Conservation (phyloP, 2,113 vertebrate genomes). For the Pampusana beccarii region DNA sequence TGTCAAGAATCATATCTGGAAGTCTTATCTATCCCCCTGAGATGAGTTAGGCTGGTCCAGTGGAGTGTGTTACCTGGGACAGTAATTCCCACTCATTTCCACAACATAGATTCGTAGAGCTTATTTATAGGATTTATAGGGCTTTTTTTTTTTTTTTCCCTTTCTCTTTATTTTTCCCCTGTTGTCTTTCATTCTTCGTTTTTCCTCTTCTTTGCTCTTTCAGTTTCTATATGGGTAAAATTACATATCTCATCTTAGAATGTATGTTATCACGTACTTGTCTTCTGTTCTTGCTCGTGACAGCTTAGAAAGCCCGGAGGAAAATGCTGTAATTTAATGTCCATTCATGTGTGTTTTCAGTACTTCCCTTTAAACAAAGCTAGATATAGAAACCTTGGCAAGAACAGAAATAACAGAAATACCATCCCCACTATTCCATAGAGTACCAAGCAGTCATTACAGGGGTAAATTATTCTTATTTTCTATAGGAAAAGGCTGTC, state of each 20-base stretch:
- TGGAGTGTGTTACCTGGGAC: neutral
- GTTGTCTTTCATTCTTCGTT: neutral
- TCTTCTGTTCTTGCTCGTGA: neutral
- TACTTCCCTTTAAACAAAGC: neutral
- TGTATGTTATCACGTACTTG: neutral
- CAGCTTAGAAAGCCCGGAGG: slow-evolving; percentile 15
- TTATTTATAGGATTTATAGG: neutral
- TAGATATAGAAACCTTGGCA: neutral
- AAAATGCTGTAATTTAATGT: slow-evolving; percentile 8
- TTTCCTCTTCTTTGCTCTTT: neutral
- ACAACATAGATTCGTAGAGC: neutral
- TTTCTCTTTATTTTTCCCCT: too few species aligned
- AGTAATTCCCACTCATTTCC: neutral
- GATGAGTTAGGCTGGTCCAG: neutral
- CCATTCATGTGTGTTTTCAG: slow-evolving; percentile 30
- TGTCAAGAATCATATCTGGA: neutral
- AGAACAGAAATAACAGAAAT: neutral
- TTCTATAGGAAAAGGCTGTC: neutral
- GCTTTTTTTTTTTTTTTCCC: neutral
- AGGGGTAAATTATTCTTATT: neutral
- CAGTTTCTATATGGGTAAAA: neutral
- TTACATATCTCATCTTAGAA: neutral
- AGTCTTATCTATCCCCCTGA: neutral
- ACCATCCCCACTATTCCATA: neutral
- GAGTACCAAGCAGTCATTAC: neutral